Evolutionary conservation across 2,113 vertebrate genomes (phyloP).

Genomic region (Potamarius usumacintae): DNA sequence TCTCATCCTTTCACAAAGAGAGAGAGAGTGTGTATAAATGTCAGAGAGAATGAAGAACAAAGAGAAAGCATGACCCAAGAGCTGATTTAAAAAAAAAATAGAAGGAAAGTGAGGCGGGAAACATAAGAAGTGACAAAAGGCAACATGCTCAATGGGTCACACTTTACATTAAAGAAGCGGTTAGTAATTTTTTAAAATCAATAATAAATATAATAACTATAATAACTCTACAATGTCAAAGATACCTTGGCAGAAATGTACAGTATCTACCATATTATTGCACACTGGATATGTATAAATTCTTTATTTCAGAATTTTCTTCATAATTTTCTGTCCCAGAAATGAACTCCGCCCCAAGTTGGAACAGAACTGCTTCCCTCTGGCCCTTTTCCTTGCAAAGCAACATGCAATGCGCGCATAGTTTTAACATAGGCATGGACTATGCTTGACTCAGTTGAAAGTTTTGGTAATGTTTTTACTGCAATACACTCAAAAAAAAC

Average conservation of each 20-base stretch:
- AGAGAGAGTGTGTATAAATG: not conserved
- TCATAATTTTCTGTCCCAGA: not conserved
- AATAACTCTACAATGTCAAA: not conserved
- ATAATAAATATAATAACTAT: not conserved
- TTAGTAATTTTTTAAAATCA: not conserved
- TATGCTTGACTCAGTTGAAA: not conserved
- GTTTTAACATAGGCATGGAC: not conserved
- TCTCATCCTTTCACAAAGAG: constrained; percentile 9
- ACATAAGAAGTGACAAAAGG: not conserved
- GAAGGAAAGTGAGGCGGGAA: not conserved
- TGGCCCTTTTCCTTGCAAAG: not conserved
- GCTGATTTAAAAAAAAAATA: not conserved
- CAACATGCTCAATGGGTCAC: not conserved
- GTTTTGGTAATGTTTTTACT: not conserved
- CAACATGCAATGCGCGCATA: not conserved
- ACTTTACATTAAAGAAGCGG: not conserved
- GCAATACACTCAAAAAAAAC: too few species aligned
- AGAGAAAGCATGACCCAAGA: not conserved
- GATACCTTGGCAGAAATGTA: not conserved
- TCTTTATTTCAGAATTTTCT: not conserved
- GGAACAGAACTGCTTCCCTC: not conserved
- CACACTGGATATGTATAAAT: not conserved
- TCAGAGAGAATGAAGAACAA: constrained; percentile 13
- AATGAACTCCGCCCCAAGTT: not conserved
- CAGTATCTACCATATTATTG: not conserved